Conservation (phyloP, 2,888 invertebrate species). For the Oligia fasciuncula region DNA sequence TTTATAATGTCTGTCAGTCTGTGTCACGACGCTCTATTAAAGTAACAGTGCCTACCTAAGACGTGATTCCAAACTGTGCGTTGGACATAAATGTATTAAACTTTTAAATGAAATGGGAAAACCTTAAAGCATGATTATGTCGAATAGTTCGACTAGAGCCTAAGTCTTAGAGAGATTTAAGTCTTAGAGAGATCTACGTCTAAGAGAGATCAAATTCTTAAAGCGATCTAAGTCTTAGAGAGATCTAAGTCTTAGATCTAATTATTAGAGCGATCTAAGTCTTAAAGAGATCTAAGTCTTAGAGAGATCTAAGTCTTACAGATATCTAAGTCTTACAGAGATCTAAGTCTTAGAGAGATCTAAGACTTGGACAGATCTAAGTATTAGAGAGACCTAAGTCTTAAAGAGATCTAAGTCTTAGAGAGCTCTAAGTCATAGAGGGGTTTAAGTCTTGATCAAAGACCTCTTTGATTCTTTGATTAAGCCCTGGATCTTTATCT, state of each 20-base stretch:
- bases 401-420: too few species aligned
- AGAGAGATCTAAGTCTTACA: too few species aligned
- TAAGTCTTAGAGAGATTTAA: background rate
- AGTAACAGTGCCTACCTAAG: background rate
- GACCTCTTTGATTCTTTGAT: background rate
- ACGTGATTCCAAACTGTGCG: background rate
- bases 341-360: too few species aligned
- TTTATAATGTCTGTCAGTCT: background rate
- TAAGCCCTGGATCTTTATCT: background rate
- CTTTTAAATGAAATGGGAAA: background rate
- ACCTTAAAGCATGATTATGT: background rate
- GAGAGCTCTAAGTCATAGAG: background rate
- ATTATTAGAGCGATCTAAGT: background rate
- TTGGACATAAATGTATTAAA: background rate
- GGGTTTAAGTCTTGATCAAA: background rate
- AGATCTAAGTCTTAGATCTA: background rate
- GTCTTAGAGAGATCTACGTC: too few species aligned
- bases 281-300: background rate
- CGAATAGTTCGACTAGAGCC: background rate
- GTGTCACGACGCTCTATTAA: background rate
- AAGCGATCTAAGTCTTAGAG: background rate
- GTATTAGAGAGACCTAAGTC: too few species aligned
- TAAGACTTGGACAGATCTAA: too few species aligned
- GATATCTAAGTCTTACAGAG: too few species aligned
- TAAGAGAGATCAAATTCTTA: too few species aligned